Evolutionary conservation across 2,888 invertebrate species (phyloP).

Genomic region (Hipparchia semele): DNA sequence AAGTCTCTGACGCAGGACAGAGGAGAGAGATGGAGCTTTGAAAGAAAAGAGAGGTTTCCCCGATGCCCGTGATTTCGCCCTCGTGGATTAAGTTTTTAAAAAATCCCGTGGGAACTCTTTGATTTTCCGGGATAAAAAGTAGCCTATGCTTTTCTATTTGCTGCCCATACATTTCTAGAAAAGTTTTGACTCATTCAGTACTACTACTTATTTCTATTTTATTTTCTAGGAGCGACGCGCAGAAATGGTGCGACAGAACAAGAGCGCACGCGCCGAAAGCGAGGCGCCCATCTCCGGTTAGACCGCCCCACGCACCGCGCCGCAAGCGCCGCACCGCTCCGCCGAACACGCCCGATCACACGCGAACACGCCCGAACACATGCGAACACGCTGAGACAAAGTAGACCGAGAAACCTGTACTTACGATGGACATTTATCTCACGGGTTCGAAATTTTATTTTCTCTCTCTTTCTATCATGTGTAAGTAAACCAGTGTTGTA

Average conservation of each 20-base stretch:
- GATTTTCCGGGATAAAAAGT: too few relatives aligned
- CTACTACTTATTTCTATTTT: not conserved
- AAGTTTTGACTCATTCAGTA: not conserved
- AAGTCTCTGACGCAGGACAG: not conserved
- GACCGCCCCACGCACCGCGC: constrained; percentile 40
- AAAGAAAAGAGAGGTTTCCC: too few relatives aligned
- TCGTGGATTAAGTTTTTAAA: too few relatives aligned
- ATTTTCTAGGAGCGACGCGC: constrained; percentile 92
- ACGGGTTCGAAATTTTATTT: not conserved
- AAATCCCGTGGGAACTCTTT: too few relatives aligned
- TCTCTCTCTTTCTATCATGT: not conserved
- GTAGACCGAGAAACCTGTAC: not conserved
- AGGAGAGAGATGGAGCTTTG: too few relatives aligned
- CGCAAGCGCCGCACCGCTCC: constrained; percentile 14
- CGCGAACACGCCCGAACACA: constrained; percentile 11
- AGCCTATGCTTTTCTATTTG: too few relatives aligned
- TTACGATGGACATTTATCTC: not conserved
- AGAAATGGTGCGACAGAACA: constrained; percentile 95
- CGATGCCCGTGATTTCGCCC: too few relatives aligned
- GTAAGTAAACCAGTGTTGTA: not conserved
- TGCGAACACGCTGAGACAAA: not conserved
- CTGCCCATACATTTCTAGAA: too few relatives aligned
- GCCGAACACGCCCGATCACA: constrained; percentile 12
- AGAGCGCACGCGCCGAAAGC: constrained; percentile 86
- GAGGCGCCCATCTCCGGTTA: constrained; percentile 84